Conservation (phyloP, 2,797 vertebrate species). For the Macropodus opercularis region DNA sequence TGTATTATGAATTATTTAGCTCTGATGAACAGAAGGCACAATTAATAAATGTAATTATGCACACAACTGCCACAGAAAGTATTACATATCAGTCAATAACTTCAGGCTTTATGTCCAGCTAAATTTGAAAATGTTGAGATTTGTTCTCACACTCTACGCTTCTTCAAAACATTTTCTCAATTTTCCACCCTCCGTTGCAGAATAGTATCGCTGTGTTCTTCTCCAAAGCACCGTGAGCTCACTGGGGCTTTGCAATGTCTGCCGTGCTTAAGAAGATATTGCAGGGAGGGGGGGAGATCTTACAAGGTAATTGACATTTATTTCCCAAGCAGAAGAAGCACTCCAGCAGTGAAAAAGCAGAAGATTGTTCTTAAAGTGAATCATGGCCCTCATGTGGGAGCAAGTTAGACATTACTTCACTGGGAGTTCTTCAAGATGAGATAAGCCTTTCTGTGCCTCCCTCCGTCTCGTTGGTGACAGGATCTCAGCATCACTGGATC, state of each 20-base stretch:
- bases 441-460: slow-evolving; percentile 46
- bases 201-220: slow-evolving; percentile 18
- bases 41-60: slow-evolving; percentile 12
- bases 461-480: slow-evolving; percentile 16
- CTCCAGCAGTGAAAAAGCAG: slow-evolving; percentile 32
- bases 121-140: slow-evolving; percentile 10
- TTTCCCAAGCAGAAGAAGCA: slow-evolving; percentile 29
- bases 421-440: slow-evolving; percentile 48
- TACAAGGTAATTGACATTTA: slow-evolving; percentile 11
- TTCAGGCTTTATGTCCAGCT: slow-evolving; percentile 6
- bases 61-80: not conserved
- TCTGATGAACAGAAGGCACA: too few relatives aligned
- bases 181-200: slow-evolving; percentile 19
- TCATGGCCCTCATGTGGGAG: slow-evolving; percentile 35
- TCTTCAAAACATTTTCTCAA: slow-evolving; percentile 10
- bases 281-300: slow-evolving; percentile 9
- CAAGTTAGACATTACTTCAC: slow-evolving; percentile 39
- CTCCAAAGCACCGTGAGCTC: slow-evolving; percentile 33
- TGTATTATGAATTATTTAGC: too few relatives aligned
- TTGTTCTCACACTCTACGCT: not conserved
- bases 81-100: not conserved
- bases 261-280: slow-evolving; percentile 18
- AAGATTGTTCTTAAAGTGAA: slow-evolving; percentile 34
- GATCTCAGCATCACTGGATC: slow-evolving; percentile 47
- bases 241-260: slow-evolving; percentile 1